Conservation (phyloP, 2,888 invertebrate genomes). For the Adela reaumurella region DNA sequence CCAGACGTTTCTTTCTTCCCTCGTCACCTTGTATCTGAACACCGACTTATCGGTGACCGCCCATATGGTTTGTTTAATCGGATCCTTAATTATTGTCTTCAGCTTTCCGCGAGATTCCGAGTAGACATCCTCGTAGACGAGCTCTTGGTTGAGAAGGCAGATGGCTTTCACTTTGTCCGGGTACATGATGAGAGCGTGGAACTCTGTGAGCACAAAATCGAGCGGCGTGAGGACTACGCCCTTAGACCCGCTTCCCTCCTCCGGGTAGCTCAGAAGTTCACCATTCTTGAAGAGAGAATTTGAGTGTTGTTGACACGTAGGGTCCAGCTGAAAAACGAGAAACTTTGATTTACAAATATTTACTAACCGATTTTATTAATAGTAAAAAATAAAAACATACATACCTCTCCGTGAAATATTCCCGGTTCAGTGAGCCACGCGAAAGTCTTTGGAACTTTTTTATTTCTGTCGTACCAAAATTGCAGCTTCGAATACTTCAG, state of each 20-base stretch:
- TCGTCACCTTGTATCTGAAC: slow-evolving; percentile 77
- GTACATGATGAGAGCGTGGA: slow-evolving; percentile 83
- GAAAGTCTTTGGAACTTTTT: slow-evolving; percentile 70
- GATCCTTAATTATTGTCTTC: slow-evolving; percentile 77
- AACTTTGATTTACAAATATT: too few species aligned
- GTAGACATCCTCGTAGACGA: slow-evolving; percentile 82
- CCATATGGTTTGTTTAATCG: slow-evolving; percentile 76
- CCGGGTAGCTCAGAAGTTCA: slow-evolving; percentile 37
- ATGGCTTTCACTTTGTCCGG: slow-evolving; percentile 79
- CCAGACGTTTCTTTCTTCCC: slow-evolving; percentile 87
- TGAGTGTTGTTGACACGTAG: slow-evolving; percentile 44
- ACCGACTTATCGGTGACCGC: slow-evolving; percentile 80
- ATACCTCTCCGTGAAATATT: slow-evolving; percentile 74
- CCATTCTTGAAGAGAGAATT: slow-evolving; percentile 45
- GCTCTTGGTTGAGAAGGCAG: slow-evolving; percentile 78
- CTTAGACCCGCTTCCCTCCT: slow-evolving; percentile 24
- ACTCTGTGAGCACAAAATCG: slow-evolving; percentile 82
- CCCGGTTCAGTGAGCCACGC: slow-evolving; percentile 87
- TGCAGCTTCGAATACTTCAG: slow-evolving; percentile 75
- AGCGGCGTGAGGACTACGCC: slow-evolving; percentile 49
- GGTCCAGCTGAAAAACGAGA: slow-evolving; percentile 50
- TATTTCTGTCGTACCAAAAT: slow-evolving; percentile 67
- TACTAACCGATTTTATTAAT: too few species aligned
- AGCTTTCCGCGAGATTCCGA: slow-evolving; percentile 77
- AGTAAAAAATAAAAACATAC: not conserved